Evolutionary conservation across 2,797 vertebrate species (phyloP), one percentile per base, ranked within the genome.

Genomic region (Micromesistius poutassou): DNA sequence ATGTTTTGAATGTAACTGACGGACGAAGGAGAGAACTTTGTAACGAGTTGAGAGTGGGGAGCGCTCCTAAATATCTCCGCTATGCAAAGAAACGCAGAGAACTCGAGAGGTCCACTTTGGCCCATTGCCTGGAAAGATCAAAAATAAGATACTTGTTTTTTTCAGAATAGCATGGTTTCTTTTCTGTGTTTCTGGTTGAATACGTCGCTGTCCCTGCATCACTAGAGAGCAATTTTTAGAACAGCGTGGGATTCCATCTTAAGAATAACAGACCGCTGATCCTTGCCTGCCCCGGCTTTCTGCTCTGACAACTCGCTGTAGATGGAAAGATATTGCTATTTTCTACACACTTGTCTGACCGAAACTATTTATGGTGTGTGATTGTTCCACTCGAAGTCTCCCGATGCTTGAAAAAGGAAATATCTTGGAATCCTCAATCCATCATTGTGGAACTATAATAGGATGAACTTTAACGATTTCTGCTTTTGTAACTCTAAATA

Each of bases 231-330:
- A 33, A 55, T 87, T 87, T 91, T 82, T 85, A 77, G 84, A 87
- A 76, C 73, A 6, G 89, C 86, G 88, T 93, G 91, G 90, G 90
- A 93, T 91, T 91, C 87, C 87, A 86, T 78, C 72, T 79, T 71
- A 85, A 85, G 82, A 90, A 90, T 78, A 91, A 91, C 89, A 92
- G 85, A 83, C 74, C 31, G 71, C 55, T 86, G 87, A 87, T 88
- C 87, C 83, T 75, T 31, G 78, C 40, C 83, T 80, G 84, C 77
- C 76, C 82, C 14, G 16, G 85, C 80, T 83, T 80, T 86, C 46
- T 84, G 68, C 14, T 31, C 40, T 71, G 68, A 31, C 10, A 76
- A 77, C 50, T 73, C 80, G 36, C 36, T 88, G 88, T 85, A 84
- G 87, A 91, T 90, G 87, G 85, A 86, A 75, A 70, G 36, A 76